These are phyloP conservation scores for Apaloderma vittatum DNA, from an alignment of 2,113 vertebrate species.

Conservation along the genomic window DNA sequence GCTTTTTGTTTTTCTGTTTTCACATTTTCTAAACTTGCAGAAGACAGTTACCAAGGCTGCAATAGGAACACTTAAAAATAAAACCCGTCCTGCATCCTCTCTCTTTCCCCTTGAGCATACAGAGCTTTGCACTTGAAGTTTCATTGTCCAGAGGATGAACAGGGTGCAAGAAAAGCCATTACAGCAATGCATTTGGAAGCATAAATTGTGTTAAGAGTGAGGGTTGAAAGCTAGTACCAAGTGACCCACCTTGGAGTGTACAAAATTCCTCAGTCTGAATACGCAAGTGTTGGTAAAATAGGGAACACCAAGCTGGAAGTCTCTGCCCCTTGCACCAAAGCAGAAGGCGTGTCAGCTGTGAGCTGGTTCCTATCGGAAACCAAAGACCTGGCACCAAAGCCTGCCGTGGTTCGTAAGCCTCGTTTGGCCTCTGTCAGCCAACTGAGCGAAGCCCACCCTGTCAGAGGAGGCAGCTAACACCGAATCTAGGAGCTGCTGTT, in stretches of 20 bases:
- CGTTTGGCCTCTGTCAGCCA: rapidly evolving
- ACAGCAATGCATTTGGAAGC: background rate
- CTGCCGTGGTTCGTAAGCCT: background rate
- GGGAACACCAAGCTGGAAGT: background rate
- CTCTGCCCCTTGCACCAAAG: background rate
- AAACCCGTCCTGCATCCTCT: background rate
- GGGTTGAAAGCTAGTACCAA: background rate
- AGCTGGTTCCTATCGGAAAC: background rate
- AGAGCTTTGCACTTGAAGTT: slow-evolving; percentile 21
- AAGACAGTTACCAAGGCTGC: background rate
- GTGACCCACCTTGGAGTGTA: background rate
- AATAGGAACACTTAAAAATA: background rate
- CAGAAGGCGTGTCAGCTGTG: background rate
- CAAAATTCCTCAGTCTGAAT: background rate
- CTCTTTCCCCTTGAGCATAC: background rate
- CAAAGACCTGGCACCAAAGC: background rate
- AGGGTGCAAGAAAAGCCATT: background rate
- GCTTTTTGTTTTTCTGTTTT: background rate
- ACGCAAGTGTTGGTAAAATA: background rate
- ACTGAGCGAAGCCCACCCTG: rapidly evolving
- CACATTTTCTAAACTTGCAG: background rate
- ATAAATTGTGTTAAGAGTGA: background rate
- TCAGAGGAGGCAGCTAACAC: background rate
- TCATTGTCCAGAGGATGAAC: slow-evolving; percentile 11
- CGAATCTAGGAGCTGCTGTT: background rate